phyloP scores from a whole-genome alignment of 2,888 invertebrate genomes.

The Pediacus dermestoides region DNA sequence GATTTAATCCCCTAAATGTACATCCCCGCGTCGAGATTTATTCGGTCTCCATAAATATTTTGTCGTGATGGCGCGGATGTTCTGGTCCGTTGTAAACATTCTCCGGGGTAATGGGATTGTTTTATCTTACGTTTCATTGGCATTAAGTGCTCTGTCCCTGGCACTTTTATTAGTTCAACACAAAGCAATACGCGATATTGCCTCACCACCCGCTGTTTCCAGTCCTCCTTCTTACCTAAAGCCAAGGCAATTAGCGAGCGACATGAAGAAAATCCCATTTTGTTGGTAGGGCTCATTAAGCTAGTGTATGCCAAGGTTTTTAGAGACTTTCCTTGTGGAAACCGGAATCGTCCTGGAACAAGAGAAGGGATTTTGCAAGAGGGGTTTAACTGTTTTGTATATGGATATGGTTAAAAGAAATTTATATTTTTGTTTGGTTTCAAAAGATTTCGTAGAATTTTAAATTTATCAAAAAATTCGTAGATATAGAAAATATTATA shows the following conservation, averaged over 20 bases:
- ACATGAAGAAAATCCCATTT: constrained; percentile 33
- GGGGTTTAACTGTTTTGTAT: no score
- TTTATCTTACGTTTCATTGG: constrained; percentile 49
- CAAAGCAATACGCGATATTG: constrained; percentile 41
- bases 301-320: no score
- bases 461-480: no score
- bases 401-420: no score
- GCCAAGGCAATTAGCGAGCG: constrained; percentile 39
- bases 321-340: no score
- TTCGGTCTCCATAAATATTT: constrained; percentile 39
- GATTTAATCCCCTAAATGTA: constrained; percentile 38
- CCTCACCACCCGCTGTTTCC: constrained; percentile 36
- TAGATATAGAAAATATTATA: no score
- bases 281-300: no score
- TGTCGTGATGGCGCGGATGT: constrained; percentile 26
- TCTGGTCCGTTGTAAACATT: constrained; percentile 37
- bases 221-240: constrained; percentile 38
- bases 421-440: no score
- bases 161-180: constrained; percentile 45
- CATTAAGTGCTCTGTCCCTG: constrained; percentile 46
- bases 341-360: no score
- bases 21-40: constrained; percentile 34
- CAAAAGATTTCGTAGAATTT: no score
- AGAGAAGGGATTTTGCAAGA: no score
- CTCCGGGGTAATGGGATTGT: constrained; percentile 46